Percentiles rank a stretch among this genome's conserved stretches.
These are phyloP conservation scores for Periophthalmus magnuspinnatus DNA, from an alignment of 2,797 vertebrate genomes.

Conservation along the genomic window DNA sequence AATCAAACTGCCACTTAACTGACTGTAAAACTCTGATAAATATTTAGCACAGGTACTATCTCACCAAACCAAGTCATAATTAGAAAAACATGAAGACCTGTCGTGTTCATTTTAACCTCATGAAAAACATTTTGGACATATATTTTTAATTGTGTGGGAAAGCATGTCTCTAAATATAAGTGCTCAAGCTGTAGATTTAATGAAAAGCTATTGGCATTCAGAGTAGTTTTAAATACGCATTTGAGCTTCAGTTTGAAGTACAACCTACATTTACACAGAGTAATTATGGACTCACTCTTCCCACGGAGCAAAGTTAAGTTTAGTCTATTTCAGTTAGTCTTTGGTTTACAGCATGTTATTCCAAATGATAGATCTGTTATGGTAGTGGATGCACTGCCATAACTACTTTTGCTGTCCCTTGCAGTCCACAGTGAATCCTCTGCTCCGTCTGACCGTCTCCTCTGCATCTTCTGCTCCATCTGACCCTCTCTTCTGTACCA, in stretches of 20 bases:
- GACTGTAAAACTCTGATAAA: no score
- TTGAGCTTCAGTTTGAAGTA: background rate
- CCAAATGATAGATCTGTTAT: background rate
- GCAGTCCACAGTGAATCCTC: background rate
- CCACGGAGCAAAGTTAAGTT: constrained; percentile 2
- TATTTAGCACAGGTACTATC: no score
- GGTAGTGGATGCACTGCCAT: background rate
- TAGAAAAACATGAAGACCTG: no score
- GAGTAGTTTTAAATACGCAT: background rate
- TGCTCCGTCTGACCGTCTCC: no score
- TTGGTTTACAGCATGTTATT: background rate
- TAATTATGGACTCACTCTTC: constrained; percentile 4
- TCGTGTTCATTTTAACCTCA: background rate
- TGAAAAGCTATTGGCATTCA: background rate
- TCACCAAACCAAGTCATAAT: no score
- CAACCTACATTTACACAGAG: background rate
- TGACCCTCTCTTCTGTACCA: no score
- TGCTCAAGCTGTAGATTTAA: background rate
- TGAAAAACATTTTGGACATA: background rate
- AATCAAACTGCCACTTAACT: no score
- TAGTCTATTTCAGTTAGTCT: background rate
- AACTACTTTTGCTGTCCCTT: no score
- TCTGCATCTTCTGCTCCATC: no score
- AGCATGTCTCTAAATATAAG: background rate
- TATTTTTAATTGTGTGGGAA: background rate